phyloP scores from a whole-genome alignment of 2,888 invertebrate species.

The Epinotia nisella region DNA sequence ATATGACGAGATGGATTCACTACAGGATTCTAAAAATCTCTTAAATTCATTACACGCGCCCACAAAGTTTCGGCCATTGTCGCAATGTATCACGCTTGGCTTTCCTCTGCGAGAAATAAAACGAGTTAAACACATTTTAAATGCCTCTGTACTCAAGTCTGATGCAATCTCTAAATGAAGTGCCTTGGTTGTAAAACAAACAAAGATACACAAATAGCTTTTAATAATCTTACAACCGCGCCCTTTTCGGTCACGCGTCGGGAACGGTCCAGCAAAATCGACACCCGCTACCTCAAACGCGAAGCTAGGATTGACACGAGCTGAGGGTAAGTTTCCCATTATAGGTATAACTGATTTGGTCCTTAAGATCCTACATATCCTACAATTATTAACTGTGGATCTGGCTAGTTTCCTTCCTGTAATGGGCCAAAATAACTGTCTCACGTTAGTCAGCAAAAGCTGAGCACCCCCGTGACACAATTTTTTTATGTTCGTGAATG shows the following conservation, averaged over 20 bases:
- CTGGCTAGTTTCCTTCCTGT: constrained; percentile 4
- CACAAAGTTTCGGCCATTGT: neutral
- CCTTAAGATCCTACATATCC: neutral
- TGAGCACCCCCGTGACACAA: neutral
- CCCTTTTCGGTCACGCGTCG: neutral
- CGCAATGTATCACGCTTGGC: neutral
- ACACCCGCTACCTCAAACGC: neutral
- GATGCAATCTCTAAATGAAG: too few relatives aligned
- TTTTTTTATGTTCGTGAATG: neutral
- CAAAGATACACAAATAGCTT: too few relatives aligned
- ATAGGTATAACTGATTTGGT: neutral
- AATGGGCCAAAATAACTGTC: neutral
- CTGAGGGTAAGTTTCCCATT: neutral
- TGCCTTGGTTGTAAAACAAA: too few relatives aligned
- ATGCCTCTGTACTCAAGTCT: too few relatives aligned
- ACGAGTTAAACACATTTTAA: too few relatives aligned
- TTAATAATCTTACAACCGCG: too few relatives aligned
- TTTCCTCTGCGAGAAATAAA: too few relatives aligned
- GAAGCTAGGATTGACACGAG: constrained; percentile 5
- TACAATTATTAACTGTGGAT: constrained; percentile 5
- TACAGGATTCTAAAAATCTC: neutral
- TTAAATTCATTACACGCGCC: constrained; percentile 5
- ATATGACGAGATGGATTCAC: neutral
- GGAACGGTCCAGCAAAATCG: neutral
- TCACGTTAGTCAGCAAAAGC: too few relatives aligned